These are phyloP conservation scores for Neuroscelio doddi DNA, from an alignment of 2,888 invertebrate species.

Conservation along the genomic window DNA sequence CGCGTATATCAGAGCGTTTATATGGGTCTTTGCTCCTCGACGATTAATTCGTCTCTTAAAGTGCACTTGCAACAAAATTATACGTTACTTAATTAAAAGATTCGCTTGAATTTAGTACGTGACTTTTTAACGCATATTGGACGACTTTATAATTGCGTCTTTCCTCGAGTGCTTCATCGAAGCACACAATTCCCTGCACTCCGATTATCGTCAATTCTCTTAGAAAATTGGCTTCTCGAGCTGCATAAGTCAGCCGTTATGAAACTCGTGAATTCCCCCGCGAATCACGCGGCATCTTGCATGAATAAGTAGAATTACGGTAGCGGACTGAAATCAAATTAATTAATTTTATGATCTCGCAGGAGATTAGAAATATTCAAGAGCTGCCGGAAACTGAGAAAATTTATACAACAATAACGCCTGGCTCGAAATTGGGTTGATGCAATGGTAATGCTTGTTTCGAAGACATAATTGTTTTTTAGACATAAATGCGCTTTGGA, in stretches of 20 bases:
- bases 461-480: too few relatives aligned
- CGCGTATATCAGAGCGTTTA: too few relatives aligned
- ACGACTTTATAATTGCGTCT: too few relatives aligned
- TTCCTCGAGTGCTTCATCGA: too few relatives aligned
- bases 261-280: constrained; percentile 34
- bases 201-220: constrained; percentile 43
- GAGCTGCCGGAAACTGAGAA: constrained; percentile 14
- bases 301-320: constrained; percentile 39
- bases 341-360: constrained; percentile 38
- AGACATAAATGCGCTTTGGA: too few relatives aligned
- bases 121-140: too few relatives aligned
- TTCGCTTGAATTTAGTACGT: too few relatives aligned
- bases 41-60: too few relatives aligned
- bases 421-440: not conserved
- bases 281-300: constrained; percentile 28
- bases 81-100: too few relatives aligned
- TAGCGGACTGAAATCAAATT: constrained; percentile 30
- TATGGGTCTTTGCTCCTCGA: too few relatives aligned
- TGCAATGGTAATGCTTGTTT: too few relatives aligned
- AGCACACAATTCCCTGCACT: constrained; percentile 38
- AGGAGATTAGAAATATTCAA: constrained; percentile 33
- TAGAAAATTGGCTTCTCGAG: constrained; percentile 42
- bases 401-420: constrained; percentile 3
- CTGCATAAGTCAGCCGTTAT: constrained; percentile 40
- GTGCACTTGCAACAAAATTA: too few relatives aligned